These are phyloP conservation scores for Stenurella melanura DNA, from an alignment of 2,888 invertebrate genomes.

Conservation along the genomic window DNA sequence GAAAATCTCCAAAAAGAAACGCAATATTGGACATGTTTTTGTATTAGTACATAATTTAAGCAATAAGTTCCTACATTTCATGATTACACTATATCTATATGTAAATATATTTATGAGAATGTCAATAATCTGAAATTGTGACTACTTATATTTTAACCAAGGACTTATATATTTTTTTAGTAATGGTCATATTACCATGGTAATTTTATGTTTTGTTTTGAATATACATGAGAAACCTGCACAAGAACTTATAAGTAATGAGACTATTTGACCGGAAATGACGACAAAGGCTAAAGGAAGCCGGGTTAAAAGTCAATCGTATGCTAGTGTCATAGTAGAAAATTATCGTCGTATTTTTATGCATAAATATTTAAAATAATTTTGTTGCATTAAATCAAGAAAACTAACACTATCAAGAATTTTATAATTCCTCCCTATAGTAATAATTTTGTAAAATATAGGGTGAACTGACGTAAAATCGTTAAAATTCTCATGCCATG, in stretches of 20 bases:
- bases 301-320: conserved; percentile 68
- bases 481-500: too few relatives aligned
- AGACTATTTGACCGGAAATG: conserved; percentile 69
- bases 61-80: too few relatives aligned
- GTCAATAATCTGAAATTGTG: background rate
- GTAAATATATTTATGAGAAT: background rate
- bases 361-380: conserved; percentile 22
- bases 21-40: too few relatives aligned
- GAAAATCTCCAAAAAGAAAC: too few relatives aligned
- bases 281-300: conserved; percentile 70
- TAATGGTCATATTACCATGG: conserved; percentile 36
- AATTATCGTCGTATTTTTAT: conserved; percentile 48
- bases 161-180: conserved; percentile 6
- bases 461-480: background rate
- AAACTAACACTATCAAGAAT: background rate
- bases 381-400: conserved; percentile 8
- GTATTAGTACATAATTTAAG: too few relatives aligned
- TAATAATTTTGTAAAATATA: background rate
- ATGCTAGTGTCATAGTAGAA: conserved; percentile 66
- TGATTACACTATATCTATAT: background rate
- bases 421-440: background rate
- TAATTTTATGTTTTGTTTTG: conserved; percentile 52
- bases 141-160: background rate
- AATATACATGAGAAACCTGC: conserved; percentile 60
- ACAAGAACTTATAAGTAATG: conserved; percentile 58